Percentiles rank a stretch among this genome's conserved stretches.
phyloP scores from a whole-genome alignment of 2,888 invertebrate species.

The Eupelmus urozonus region DNA sequence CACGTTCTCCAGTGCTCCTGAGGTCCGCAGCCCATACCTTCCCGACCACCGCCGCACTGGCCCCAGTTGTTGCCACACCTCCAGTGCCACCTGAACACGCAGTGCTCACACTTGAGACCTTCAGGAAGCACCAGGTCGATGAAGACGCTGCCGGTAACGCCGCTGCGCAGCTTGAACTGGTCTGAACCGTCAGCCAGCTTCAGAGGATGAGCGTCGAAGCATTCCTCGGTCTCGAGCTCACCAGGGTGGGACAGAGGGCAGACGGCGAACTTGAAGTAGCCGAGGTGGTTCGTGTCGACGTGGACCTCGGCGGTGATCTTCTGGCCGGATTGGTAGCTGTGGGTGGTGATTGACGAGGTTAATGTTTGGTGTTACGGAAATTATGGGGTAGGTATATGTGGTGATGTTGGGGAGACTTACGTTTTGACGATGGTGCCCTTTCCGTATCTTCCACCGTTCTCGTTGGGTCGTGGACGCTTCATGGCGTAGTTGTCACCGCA shows the following conservation, averaged over 20 bases:
- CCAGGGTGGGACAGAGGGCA: conserved; percentile 77
- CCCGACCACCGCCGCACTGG: conserved; percentile 73
- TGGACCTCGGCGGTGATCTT: conserved; percentile 71
- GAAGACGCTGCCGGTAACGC: no score
- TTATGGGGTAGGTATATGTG: no score
- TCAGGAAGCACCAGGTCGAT: conserved; percentile 75
- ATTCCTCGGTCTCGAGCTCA: conserved; percentile 78
- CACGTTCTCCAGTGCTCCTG: conserved; percentile 80
- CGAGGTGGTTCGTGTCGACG: conserved; percentile 78
- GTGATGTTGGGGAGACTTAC: conserved; percentile 63
- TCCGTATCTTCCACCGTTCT: conserved; percentile 79
- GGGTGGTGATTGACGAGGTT: no score
- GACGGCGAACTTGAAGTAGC: conserved; percentile 78
- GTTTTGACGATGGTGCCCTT: conserved; percentile 77
- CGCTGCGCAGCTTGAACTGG: conserved; percentile 60
- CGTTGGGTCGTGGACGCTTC: conserved; percentile 77
- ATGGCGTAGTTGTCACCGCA: conserved; percentile 79
- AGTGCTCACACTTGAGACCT: conserved; percentile 78
- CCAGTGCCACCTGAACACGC: conserved; percentile 81
- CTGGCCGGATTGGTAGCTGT: conserved; percentile 69
- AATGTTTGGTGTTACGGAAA: no score
- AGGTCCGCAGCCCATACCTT: conserved; percentile 78
- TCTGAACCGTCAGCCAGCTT: conserved; percentile 69
- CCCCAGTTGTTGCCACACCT: conserved; percentile 79
- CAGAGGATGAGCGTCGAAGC: conserved; percentile 77